A percentile compares a stretch with the other conserved stretches of the same genome.
These are phyloP conservation scores for Epicampocera succincta DNA, from an alignment of 2,888 invertebrate genomes.

Conservation along the genomic window DNA sequence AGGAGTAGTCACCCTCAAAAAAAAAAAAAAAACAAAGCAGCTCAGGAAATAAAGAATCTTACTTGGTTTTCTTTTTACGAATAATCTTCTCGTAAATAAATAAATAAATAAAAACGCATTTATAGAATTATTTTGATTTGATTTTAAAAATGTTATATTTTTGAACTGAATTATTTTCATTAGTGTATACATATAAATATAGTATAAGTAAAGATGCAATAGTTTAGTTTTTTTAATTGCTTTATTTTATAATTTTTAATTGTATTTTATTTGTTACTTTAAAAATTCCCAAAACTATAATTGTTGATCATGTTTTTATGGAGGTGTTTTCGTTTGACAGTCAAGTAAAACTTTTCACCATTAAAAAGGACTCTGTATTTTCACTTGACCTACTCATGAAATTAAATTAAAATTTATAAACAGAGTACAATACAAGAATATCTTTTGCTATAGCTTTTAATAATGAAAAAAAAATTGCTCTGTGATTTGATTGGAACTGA, in stretches of 20 bases:
- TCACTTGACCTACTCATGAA: conserved; percentile 48
- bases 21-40: too few relatives aligned
- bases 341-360: conserved; percentile 30
- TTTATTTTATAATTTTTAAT: conserved; percentile 30
- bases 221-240: conserved; percentile 47
- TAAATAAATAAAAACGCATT: conserved; percentile 24
- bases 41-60: too few relatives aligned
- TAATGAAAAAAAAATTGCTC: neutral
- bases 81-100: too few relatives aligned
- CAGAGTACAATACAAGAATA: neutral
- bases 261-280: conserved; percentile 36
- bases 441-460: neutral
- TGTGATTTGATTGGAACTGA: neutral
- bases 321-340: conserved; percentile 33
- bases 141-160: conserved; percentile 60
- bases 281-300: conserved; percentile 66
- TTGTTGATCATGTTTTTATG: conserved; percentile 43
- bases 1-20: too few relatives aligned
- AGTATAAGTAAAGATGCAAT: conserved; percentile 67
- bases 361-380: conserved; percentile 42
- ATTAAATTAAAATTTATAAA: conserved; percentile 14
- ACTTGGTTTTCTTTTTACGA: too few relatives aligned
- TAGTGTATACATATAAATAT: conserved; percentile 69
- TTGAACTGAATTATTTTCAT: conserved; percentile 60
- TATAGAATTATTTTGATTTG: conserved; percentile 9